Evolutionary conservation across 2,797 vertebrate genomes (phyloP).

Genomic region (Ambastaia sidthimunki): DNA sequence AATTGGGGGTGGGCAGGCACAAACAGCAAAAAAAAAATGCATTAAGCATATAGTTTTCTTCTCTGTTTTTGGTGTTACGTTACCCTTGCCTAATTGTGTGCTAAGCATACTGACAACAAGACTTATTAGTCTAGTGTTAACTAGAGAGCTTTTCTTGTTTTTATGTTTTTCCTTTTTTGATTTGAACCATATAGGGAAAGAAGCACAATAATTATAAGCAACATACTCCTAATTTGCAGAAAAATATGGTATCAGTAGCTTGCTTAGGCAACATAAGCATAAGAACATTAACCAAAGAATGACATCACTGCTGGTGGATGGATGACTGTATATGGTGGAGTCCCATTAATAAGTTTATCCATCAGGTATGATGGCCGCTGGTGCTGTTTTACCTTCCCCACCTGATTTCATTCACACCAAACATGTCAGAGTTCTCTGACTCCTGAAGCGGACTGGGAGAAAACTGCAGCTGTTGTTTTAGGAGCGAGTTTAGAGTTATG

Average conservation of each 20-base stretch:
- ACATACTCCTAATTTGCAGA: constrained; percentile 9
- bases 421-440: constrained; percentile 19
- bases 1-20: neutral
- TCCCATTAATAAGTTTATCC: constrained; percentile 38
- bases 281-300: neutral
- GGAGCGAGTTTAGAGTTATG: constrained; percentile 45
- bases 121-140: neutral
- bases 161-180: neutral
- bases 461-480: constrained; percentile 43
- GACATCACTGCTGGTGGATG: constrained; percentile 18
- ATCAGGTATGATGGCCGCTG: constrained; percentile 22
- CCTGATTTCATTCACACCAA: constrained; percentile 38
- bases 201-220: constrained; percentile 7
- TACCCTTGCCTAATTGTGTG: neutral
- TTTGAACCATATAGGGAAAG: constrained; percentile 15
- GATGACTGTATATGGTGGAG: constrained; percentile 37
- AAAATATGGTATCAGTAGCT: constrained; percentile 10
- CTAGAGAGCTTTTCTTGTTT: neutral
- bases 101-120: neutral
- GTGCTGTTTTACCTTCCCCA: constrained; percentile 29
- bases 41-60: neutral
- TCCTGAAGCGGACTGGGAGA: constrained; percentile 8
- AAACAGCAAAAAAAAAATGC: neutral
- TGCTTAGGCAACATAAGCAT: constrained; percentile 10
- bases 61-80: neutral